Evolutionary conservation across 1,140 invertebrate genomes (phyloP).

Genomic region (Eupristina koningsbergeri): DNA sequence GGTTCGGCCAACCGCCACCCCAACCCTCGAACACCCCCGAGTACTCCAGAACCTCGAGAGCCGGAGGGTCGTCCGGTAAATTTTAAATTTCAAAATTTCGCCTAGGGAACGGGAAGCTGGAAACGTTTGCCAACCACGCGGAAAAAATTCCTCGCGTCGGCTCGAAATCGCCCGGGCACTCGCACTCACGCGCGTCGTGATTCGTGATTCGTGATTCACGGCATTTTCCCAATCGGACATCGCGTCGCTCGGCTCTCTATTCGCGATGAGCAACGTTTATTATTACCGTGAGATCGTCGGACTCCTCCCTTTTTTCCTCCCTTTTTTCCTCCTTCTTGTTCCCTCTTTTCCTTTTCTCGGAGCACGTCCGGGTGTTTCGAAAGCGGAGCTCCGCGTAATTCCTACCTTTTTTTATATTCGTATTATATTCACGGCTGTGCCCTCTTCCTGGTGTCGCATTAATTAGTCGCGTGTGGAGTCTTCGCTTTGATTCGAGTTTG

Average conservation of each 20-base stretch:
- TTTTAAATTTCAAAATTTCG: not conserved
- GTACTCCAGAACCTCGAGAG: not conserved
- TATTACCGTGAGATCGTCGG: constrained; percentile 43
- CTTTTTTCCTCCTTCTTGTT: constrained; percentile 9
- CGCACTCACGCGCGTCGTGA: no score
- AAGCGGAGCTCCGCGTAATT: constrained; percentile 1
- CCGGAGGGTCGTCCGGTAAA: not conserved
- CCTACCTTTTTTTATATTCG: not conserved
- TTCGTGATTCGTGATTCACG: constrained; percentile 33
- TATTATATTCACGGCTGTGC: not conserved
- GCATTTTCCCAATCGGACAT: constrained; percentile 28
- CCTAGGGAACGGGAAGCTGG: no score
- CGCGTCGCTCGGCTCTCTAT: constrained; percentile 12
- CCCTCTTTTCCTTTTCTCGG: constrained; percentile 1
- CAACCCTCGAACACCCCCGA: not conserved
- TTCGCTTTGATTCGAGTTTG: not conserved
- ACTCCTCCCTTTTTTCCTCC: constrained; percentile 32
- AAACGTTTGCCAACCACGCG: not conserved
- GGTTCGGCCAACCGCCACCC: no score
- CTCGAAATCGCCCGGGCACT: not conserved
- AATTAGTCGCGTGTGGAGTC: constrained; percentile 12
- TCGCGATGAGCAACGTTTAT: constrained; percentile 43
- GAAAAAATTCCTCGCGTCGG: not conserved
- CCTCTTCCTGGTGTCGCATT: not conserved
- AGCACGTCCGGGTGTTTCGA: constrained; percentile 25